Conservation (phyloP, 2,888 invertebrate species). For the Nemotelus nigrinus region DNA sequence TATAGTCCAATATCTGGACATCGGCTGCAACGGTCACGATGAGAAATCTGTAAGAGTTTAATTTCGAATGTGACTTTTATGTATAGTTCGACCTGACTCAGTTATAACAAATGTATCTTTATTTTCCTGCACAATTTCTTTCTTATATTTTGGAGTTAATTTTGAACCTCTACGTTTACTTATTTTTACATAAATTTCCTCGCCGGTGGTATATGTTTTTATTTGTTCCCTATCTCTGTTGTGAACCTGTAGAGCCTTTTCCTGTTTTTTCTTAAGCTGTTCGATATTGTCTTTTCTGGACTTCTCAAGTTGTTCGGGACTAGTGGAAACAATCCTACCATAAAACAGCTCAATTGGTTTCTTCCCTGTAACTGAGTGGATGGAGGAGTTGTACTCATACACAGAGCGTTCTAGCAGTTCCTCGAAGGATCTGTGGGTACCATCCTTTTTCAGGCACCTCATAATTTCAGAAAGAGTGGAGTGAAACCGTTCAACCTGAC, state of each 20-base stretch:
- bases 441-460: conserved; percentile 33
- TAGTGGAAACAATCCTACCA: conserved; percentile 21
- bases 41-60: conserved; percentile 8
- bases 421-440: conserved; percentile 16
- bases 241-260: conserved; percentile 33
- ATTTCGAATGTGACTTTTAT: conserved; percentile 43
- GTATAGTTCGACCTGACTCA: conserved; percentile 12
- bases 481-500: conserved; percentile 44
- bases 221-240: conserved; percentile 9
- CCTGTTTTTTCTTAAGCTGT: conserved; percentile 35
- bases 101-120: conserved; percentile 27
- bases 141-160: neutral
- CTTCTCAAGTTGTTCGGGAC: conserved; percentile 31
- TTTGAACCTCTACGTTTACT: conserved; percentile 26
- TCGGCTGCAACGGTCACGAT: neutral
- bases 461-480: conserved; percentile 46
- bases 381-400: conserved; percentile 31
- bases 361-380: conserved; percentile 35
- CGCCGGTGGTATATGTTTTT: neutral
- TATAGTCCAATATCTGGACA: neutral
- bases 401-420: conserved; percentile 35
- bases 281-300: conserved; percentile 25
- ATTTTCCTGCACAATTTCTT: conserved; percentile 27
- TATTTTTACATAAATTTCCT: neutral
- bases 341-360: conserved; percentile 44